Percentiles rank a stretch among this genome's conserved stretches.
phyloP scores from a whole-genome alignment of 1,140 invertebrate species.

The Euwallacea similis region DNA sequence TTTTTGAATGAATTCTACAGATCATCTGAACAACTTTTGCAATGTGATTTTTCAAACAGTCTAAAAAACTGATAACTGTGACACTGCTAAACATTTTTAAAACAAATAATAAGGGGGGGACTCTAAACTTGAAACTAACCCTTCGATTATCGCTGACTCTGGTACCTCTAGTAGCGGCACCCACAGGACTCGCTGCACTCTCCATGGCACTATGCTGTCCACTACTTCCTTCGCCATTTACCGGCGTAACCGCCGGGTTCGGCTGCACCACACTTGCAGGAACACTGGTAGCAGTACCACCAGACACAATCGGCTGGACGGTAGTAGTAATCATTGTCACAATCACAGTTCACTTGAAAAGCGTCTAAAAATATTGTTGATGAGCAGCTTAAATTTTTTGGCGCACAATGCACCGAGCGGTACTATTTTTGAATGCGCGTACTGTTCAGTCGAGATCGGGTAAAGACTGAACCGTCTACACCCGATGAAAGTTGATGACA shows the following conservation, averaged over 20 bases:
- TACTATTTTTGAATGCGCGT: not conserved
- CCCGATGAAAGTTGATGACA: not conserved
- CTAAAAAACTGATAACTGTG: no score
- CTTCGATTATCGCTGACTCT: constrained; percentile 45
- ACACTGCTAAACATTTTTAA: no score
- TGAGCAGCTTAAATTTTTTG: not conserved
- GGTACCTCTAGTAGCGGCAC: constrained; percentile 1
- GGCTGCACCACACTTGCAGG: constrained; percentile 24
- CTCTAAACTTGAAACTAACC: constrained; percentile 34
- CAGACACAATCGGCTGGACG: constrained; percentile 2
- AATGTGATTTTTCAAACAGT: no score
- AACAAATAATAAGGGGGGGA: no score
- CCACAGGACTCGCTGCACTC: constrained; percentile 1
- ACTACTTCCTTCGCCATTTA: not conserved
- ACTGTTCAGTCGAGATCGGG: not conserved
- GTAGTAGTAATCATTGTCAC: constrained; percentile 21
- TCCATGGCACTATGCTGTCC: constrained; percentile 5
- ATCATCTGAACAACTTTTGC: no score
- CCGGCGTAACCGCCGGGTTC: constrained; percentile 16
- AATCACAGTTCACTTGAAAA: not conserved
- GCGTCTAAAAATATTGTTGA: constrained; percentile 9
- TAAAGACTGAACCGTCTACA: constrained; percentile 1
- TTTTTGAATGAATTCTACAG: no score
- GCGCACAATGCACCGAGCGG: constrained; percentile 3
- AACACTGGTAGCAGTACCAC: constrained; percentile 15